Percentiles rank a stretch among this genome's conserved stretches.
phyloP scores from a whole-genome alignment of 2,797 vertebrate genomes.

The Okamejei kenojei region DNA sequence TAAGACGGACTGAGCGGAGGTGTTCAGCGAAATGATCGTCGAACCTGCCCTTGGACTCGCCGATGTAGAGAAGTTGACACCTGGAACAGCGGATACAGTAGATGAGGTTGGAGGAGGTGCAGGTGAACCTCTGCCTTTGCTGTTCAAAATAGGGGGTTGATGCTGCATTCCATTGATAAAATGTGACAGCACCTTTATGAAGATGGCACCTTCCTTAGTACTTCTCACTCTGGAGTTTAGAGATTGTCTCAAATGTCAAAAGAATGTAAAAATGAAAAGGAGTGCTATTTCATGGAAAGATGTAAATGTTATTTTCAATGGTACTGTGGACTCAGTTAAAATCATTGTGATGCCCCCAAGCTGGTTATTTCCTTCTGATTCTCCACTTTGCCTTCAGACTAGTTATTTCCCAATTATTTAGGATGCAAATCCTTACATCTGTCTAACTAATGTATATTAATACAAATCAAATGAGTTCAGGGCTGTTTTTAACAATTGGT shows the following conservation, averaged over 20 bases:
- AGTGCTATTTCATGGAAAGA: background rate
- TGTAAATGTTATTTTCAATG: background rate
- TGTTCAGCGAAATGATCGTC: no score
- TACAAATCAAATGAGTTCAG: background rate
- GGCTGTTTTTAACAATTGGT: background rate
- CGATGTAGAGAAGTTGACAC: no score
- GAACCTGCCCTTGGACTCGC: no score
- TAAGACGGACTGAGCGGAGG: no score
- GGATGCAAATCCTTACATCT: background rate
- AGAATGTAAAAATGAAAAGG: background rate
- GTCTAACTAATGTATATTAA: background rate
- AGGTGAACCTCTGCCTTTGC: no score
- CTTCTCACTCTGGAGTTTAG: no score
- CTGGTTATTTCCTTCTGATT: constrained; percentile 6
- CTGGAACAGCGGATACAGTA: no score
- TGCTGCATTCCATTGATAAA: no score
- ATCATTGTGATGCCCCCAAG: background rate
- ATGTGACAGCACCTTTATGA: no score
- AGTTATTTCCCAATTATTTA: background rate
- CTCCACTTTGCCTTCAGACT: background rate
- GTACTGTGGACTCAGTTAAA: background rate
- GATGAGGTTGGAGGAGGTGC: no score
- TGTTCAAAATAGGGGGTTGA: no score
- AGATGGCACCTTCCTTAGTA: no score
- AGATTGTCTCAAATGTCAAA: background rate